Conservation (phyloP, 2,113 vertebrate species). For the Isichthys henryi region DNA sequence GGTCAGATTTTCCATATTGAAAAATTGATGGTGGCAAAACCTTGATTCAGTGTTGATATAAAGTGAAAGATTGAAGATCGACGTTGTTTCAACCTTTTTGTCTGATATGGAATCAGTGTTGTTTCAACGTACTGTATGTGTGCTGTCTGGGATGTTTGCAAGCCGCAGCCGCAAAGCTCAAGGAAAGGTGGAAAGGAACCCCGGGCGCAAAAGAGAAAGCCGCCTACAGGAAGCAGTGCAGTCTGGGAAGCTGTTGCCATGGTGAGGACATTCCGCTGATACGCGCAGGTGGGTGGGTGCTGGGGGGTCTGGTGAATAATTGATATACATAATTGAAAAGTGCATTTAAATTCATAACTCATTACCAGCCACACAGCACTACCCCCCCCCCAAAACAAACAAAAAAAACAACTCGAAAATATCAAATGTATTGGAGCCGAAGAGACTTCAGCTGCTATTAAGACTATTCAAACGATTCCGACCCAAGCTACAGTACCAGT, state of each 20-base stretch:
- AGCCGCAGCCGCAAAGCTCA: neutral
- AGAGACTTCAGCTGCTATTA: neutral
- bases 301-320: neutral
- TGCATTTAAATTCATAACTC: neutral
- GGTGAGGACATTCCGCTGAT: neutral
- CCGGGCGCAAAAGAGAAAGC: neutral
- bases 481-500: neutral
- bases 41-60: no score
- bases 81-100: no score
- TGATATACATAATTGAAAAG: neutral
- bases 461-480: neutral
- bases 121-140: no score
- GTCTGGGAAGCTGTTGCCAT: neutral
- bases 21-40: no score
- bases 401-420: neutral
- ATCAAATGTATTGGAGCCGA: neutral
- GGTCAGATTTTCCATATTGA: no score
- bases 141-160: neutral
- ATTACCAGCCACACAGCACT: neutral
- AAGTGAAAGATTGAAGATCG: no score
- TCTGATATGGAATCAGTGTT: no score
- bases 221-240: neutral
- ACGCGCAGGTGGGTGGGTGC: neutral
- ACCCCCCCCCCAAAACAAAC: neutral
- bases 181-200: neutral